Conservation (phyloP, 2,888 invertebrate species). For the Caenorhabditis drosophilae region DNA sequence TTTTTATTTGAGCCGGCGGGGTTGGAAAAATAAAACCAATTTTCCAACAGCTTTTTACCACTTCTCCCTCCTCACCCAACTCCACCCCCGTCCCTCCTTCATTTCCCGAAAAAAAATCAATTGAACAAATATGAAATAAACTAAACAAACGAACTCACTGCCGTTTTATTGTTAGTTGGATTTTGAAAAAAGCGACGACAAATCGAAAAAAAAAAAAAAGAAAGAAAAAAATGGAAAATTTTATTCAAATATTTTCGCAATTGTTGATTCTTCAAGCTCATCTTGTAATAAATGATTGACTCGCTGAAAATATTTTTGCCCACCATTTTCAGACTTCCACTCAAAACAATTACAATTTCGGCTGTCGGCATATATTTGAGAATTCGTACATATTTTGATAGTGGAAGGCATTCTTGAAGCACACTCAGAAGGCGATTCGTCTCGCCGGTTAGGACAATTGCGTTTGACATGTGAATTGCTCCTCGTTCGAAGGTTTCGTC, state of each 20-base stretch:
- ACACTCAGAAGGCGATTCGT: slow-evolving; percentile 86
- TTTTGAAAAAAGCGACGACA: background rate
- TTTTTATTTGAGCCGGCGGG: too few species aligned
- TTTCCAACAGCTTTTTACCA: too few species aligned
- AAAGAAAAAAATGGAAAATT: too few species aligned
- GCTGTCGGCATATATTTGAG: slow-evolving; percentile 33
- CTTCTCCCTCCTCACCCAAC: background rate
- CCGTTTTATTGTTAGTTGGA: background rate
- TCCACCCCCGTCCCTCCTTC: background rate
- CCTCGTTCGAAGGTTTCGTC: slow-evolving; percentile 77
- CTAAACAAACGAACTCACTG: background rate
- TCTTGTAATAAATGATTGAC: slow-evolving; percentile 27
- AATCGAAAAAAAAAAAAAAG: too few species aligned
- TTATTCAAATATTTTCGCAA: background rate
- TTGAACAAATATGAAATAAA: background rate
- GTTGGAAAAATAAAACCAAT: too few species aligned
- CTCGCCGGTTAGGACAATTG: slow-evolving; percentile 95
- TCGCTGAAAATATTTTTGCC: slow-evolving; percentile 8
- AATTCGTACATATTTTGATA: slow-evolving; percentile 79
- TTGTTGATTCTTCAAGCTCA: slow-evolving; percentile 13
- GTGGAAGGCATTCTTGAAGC: slow-evolving; percentile 91
- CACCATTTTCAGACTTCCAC: too few species aligned
- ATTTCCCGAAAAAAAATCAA: background rate
- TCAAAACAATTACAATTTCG: slow-evolving; percentile 10
- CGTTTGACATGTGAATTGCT: slow-evolving; percentile 93